phyloP scores from a whole-genome alignment of 2,797 vertebrate genomes.

The Bryconaethiops microstoma region DNA sequence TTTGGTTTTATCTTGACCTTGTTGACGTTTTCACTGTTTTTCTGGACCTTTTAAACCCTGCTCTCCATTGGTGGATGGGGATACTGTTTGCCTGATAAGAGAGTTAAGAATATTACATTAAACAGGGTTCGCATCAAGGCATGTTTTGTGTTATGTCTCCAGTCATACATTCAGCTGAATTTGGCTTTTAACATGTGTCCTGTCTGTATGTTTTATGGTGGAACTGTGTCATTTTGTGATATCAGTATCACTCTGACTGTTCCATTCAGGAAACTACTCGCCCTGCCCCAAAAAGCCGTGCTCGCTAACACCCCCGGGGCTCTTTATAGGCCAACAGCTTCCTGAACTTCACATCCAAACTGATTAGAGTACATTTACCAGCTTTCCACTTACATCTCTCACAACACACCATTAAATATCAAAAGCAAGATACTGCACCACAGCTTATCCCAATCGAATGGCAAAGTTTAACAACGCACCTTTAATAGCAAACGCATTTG shows the following conservation, averaged over 20 bases:
- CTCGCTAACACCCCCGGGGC: slow-evolving; percentile 1
- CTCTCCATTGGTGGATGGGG: too few relatives aligned
- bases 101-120: too few relatives aligned
- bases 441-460: slow-evolving; percentile 6
- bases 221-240: slow-evolving; percentile 12
- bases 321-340: slow-evolving; percentile 36
- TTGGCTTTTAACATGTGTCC: too few relatives aligned
- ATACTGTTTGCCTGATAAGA: too few relatives aligned
- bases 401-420: slow-evolving; percentile 24
- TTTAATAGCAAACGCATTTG: slow-evolving; percentile 30
- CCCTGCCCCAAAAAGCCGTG: background rate
- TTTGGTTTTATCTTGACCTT: too few relatives aligned
- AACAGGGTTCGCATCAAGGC: too few relatives aligned
- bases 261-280: slow-evolving; percentile 28
- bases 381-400: slow-evolving; percentile 24
- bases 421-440: background rate
- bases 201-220: too few relatives aligned
- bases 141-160: too few relatives aligned
- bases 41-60: too few relatives aligned
- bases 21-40: too few relatives aligned
- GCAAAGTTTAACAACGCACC: slow-evolving; percentile 2
- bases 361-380: slow-evolving; percentile 17
- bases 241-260: slow-evolving; percentile 20
- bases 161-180: too few relatives aligned
- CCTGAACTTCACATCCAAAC: slow-evolving; percentile 9